Evolutionary conservation across 2,888 invertebrate species (phyloP).

Genomic region (Noctua janthe): DNA sequence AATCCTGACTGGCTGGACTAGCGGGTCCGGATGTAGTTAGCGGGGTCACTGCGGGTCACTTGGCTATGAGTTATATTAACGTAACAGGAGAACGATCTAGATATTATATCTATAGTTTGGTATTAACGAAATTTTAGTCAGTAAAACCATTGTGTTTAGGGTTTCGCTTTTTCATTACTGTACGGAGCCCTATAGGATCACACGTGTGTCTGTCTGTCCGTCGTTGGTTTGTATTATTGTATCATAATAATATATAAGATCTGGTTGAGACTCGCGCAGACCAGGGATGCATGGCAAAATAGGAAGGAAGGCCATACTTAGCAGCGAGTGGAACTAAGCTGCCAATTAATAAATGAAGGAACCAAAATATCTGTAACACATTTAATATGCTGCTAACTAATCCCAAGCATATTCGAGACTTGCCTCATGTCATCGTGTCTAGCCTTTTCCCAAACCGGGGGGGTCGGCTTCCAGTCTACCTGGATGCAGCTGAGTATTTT

Average conservation of each 20-base stretch:
- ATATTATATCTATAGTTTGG: background rate
- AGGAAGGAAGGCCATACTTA: background rate
- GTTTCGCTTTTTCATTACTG: background rate
- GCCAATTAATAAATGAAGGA: background rate
- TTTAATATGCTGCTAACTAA: background rate
- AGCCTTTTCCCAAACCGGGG: background rate
- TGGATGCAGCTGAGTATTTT: background rate
- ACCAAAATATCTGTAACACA: background rate
- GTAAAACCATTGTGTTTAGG: background rate
- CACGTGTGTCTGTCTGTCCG: background rate
- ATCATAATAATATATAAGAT: background rate
- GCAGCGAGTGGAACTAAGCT: background rate
- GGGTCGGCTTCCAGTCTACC: background rate
- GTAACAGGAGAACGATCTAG: background rate
- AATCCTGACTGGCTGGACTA: background rate
- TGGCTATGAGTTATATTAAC: background rate
- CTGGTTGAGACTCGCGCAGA: background rate
- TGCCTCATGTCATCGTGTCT: background rate
- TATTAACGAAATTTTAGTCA: background rate
- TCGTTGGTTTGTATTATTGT: background rate
- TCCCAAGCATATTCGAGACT: background rate
- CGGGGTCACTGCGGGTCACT: slow-evolving; percentile 25
- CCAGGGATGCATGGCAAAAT: background rate
- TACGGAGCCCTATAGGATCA: background rate
- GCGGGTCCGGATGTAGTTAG: slow-evolving; percentile 20